These are phyloP conservation scores for Platerodrilus igneus DNA, from an alignment of 2,888 invertebrate genomes.

Conservation along the genomic window DNA sequence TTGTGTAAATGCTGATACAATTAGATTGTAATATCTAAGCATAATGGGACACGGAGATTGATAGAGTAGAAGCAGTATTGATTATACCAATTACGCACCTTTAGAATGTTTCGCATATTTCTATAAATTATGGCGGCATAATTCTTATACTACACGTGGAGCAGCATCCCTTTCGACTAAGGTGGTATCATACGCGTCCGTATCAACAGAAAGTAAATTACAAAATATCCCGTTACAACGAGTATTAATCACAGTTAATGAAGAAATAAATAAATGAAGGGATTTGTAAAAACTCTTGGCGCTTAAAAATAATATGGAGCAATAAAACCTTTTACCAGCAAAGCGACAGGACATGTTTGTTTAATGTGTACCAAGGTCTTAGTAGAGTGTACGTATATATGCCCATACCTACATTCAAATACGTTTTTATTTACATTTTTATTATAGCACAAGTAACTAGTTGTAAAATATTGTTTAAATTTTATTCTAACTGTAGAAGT, in stretches of 20 bases:
- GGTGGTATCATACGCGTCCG: too few relatives aligned
- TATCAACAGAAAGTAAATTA: too few relatives aligned
- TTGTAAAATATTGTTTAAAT: slow-evolving; percentile 10
- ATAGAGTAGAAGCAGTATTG: slow-evolving; percentile 30
- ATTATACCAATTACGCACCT: slow-evolving; percentile 22
- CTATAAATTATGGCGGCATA: too few relatives aligned
- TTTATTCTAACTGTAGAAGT: slow-evolving; percentile 21
- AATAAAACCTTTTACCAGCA: slow-evolving; percentile 41
- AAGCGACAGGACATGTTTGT: slow-evolving; percentile 25
- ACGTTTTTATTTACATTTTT: slow-evolving; percentile 35
- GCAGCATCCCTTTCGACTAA: too few relatives aligned
- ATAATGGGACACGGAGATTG: slow-evolving; percentile 33
- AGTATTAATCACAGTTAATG: too few relatives aligned
- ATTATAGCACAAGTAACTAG: slow-evolving; percentile 18
- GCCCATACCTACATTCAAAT: slow-evolving; percentile 42
- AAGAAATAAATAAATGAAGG: slow-evolving; percentile 19
- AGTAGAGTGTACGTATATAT: slow-evolving; percentile 30
- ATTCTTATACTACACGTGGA: too few relatives aligned
- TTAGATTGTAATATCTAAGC: slow-evolving; percentile 41
- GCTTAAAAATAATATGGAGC: slow-evolving; percentile 39
- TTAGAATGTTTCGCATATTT: slow-evolving; percentile 18
- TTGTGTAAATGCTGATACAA: slow-evolving; percentile 43
- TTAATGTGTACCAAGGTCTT: slow-evolving; percentile 35
- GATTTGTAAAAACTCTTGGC: slow-evolving; percentile 35
- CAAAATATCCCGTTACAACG: too few relatives aligned